These are phyloP conservation scores for Tetramorium alpestre DNA, from an alignment of 1,140 invertebrate species.

Conservation along the genomic window DNA sequence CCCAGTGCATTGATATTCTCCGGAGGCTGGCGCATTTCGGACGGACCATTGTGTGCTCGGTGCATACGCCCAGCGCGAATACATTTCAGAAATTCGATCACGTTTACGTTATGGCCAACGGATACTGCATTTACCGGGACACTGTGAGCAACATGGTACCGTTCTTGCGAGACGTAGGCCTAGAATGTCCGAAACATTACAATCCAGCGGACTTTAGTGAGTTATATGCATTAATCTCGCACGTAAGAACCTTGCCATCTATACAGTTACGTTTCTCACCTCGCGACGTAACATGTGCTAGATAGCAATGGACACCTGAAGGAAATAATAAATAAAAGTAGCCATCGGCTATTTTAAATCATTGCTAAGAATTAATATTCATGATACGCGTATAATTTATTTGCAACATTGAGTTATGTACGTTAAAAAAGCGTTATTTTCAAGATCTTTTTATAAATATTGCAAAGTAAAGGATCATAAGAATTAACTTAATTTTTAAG, in stretches of 20 bases:
- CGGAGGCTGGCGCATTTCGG: constrained; percentile 92
- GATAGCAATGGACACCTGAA: background rate
- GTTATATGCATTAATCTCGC: constrained; percentile 64
- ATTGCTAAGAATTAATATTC: background rate
- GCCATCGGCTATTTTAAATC: background rate
- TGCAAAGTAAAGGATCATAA: background rate
- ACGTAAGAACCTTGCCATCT: background rate
- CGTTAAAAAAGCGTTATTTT: background rate
- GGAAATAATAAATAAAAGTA: background rate
- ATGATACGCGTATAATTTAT: background rate
- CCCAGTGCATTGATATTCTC: constrained; percentile 91
- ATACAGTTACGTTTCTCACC: background rate
- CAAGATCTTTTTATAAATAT: background rate
- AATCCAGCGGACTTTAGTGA: constrained; percentile 94
- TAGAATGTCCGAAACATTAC: constrained; percentile 91
- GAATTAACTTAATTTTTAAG: background rate
- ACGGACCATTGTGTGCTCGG: constrained; percentile 95
- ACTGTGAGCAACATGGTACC: constrained; percentile 89
- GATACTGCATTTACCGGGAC: constrained; percentile 92
- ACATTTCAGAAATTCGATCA: constrained; percentile 92
- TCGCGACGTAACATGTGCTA: background rate
- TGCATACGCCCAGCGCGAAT: constrained; percentile 95
- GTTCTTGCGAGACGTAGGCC: constrained; percentile 88
- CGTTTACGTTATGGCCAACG: constrained; percentile 90
- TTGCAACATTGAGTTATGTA: background rate